These are phyloP conservation scores for Epistrophe eligans DNA, from an alignment of 2,888 invertebrate genomes.

Conservation along the genomic window DNA sequence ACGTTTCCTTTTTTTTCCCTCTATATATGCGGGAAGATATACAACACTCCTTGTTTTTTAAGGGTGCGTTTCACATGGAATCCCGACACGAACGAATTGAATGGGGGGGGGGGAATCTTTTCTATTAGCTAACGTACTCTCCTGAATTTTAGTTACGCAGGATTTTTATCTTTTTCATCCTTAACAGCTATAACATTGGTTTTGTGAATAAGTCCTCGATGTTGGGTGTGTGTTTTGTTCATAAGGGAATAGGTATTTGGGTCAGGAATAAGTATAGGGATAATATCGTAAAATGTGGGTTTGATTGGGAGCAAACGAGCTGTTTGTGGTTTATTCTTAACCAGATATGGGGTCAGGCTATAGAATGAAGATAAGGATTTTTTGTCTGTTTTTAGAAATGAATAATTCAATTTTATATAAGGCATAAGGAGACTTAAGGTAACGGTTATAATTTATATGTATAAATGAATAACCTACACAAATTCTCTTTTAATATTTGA, in stretches of 20 bases:
- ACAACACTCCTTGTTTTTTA: constrained; percentile 49
- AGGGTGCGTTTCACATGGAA: constrained; percentile 57
- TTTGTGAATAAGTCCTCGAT: constrained; percentile 32
- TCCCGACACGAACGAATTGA: constrained; percentile 11
- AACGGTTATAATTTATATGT: constrained; percentile 38
- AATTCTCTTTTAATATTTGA: constrained; percentile 29
- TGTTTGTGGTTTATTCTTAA: constrained; percentile 59
- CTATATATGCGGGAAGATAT: not conserved
- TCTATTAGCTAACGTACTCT: constrained; percentile 30
- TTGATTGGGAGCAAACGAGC: constrained; percentile 74
- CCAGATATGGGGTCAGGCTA: constrained; percentile 31
- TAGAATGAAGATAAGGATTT: constrained; percentile 19
- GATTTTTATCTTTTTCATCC: constrained; percentile 59
- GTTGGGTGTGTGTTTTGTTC: constrained; percentile 65
- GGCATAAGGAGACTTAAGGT: not conserved
- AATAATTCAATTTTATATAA: constrained; percentile 61
- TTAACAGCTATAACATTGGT: not conserved
- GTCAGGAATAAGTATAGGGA: constrained; percentile 47
- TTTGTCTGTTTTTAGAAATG: constrained; percentile 13
- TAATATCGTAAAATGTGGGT: constrained; percentile 61
- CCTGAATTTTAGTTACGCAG: constrained; percentile 47
- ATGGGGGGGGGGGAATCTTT: constrained; percentile 14
- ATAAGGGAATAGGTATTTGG: constrained; percentile 46
- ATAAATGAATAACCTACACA: not conserved
- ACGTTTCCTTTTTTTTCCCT: constrained; percentile 37